Conservation (phyloP, 2,797 vertebrate genomes). For the Poecilia gillii region DNA sequence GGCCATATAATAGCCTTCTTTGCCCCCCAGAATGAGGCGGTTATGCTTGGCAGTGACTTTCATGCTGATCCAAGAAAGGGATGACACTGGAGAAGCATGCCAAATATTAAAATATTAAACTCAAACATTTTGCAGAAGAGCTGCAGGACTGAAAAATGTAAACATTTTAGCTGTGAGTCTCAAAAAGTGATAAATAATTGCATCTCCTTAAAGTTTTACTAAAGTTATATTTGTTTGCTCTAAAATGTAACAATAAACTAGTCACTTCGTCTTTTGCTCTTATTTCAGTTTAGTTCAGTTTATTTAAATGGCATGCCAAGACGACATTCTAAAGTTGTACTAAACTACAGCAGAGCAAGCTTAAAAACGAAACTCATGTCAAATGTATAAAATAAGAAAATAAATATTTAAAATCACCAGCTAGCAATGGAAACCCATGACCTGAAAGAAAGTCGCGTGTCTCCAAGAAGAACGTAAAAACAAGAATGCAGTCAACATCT, state of each 20-base stretch:
- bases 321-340: not conserved
- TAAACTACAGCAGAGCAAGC: not conserved
- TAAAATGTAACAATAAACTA: not conserved
- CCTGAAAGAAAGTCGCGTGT: not conserved
- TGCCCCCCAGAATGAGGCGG: conserved; percentile 68
- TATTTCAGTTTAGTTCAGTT: not conserved
- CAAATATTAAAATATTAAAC: not conserved
- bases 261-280: not conserved
- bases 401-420: not conserved
- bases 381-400: not conserved
- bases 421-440: not conserved
- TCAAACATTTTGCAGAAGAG: not conserved
- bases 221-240: not conserved
- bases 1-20: conserved; percentile 68
- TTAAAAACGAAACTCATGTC: not conserved
- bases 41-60: conserved; percentile 55
- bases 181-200: not conserved
- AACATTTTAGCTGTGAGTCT: not conserved
- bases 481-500: not conserved
- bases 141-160: not conserved
- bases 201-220: not conserved
- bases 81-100: not conserved
- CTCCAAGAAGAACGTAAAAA: not conserved
- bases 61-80: conserved; percentile 1
- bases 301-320: not conserved